These are phyloP conservation scores for Leptobrachium ailaonicum DNA, from an alignment of 2,113 vertebrate genomes.

Conservation along the genomic window DNA sequence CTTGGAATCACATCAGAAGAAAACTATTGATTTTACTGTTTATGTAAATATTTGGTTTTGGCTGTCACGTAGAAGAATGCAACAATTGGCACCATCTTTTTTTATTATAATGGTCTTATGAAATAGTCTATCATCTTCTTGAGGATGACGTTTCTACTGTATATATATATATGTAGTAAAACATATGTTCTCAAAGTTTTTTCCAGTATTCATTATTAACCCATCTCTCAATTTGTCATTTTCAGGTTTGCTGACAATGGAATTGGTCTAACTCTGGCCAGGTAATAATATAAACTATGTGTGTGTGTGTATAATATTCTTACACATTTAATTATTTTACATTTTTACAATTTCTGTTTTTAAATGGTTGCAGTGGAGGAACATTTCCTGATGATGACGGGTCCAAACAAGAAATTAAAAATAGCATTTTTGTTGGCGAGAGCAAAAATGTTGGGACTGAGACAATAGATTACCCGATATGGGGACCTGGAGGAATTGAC, in stretches of 20 bases:
- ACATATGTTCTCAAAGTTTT: background rate
- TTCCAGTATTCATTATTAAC: background rate
- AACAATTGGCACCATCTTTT: no score
- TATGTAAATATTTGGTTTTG: no score
- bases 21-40: no score
- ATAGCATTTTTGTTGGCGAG: slow-evolving; percentile 94
- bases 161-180: background rate
- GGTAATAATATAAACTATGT: slow-evolving; percentile 66
- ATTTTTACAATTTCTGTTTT: background rate
- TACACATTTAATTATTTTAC: background rate
- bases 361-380: slow-evolving; percentile 75
- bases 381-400: slow-evolving; percentile 95
- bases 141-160: no score
- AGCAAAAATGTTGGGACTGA: slow-evolving; percentile 86
- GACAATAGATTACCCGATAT: slow-evolving; percentile 72
- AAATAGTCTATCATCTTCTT: no score
- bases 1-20: no score
- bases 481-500: slow-evolving; percentile 87
- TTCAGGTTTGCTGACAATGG: slow-evolving; percentile 95
- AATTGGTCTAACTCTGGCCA: slow-evolving; percentile 92
- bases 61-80: no score
- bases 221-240: background rate
- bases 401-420: slow-evolving; percentile 91
- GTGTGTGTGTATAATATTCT: no score
- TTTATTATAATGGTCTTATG: no score